Conservation (phyloP, 2,113 vertebrate species). For the Tenrec ecaudatus region DNA sequence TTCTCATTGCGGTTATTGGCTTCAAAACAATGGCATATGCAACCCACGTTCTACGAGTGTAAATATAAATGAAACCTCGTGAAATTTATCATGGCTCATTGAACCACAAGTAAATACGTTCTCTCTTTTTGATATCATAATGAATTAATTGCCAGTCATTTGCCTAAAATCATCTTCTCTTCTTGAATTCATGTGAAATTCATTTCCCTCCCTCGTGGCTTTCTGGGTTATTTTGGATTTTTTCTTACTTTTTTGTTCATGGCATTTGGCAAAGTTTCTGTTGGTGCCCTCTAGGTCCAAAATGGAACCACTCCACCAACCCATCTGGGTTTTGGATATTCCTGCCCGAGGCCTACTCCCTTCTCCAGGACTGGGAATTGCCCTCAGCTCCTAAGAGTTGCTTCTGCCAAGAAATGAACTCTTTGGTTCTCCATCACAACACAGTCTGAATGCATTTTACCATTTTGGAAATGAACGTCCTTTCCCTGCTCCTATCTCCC, state of each 20-base stretch:
- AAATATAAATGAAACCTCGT: slow-evolving; percentile 74
- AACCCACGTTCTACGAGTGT: slow-evolving; percentile 56
- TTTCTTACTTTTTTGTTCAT: background rate
- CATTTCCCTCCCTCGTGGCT: background rate
- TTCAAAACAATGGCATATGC: slow-evolving; percentile 60
- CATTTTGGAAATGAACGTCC: background rate
- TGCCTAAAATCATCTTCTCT: slow-evolving; percentile 58
- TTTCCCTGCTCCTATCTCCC: background rate
- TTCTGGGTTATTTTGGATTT: background rate
- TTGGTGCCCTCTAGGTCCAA: background rate
- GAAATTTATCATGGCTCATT: slow-evolving; percentile 75
- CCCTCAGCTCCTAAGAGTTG: background rate
- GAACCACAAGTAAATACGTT: slow-evolving; percentile 68
- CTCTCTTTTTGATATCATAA: slow-evolving; percentile 63
- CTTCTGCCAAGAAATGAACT: background rate
- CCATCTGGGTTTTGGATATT: background rate
- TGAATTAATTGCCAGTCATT: slow-evolving; percentile 74
- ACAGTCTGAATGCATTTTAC: background rate
- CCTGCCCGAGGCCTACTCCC: background rate
- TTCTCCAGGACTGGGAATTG: background rate
- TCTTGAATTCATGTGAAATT: slow-evolving; percentile 55
- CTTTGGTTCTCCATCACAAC: background rate
- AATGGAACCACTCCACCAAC: background rate
- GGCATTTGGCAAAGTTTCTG: background rate
- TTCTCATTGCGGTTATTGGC: slow-evolving; percentile 55